A percentile compares a stretch with the other conserved stretches of the same genome.
These are phyloP conservation scores for Tringa solitaria DNA, from an alignment of 2,113 vertebrate species.

Conservation along the genomic window DNA sequence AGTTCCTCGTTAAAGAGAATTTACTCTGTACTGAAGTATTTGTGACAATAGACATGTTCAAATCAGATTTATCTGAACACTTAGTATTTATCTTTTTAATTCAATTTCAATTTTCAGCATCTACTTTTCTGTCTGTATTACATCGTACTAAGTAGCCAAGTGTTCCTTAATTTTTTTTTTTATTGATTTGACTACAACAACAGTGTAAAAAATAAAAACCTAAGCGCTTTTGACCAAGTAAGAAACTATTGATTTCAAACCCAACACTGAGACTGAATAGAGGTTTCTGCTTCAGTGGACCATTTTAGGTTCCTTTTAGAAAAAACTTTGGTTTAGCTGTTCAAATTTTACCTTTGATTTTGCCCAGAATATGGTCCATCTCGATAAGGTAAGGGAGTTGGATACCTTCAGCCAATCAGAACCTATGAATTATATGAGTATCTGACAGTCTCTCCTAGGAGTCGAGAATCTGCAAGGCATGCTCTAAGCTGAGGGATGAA, in stretches of 20 bases:
- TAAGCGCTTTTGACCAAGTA: background rate
- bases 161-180: background rate
- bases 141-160: background rate
- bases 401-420: background rate
- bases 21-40: background rate
- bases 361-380: background rate
- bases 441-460: background rate
- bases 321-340: background rate
- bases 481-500: background rate
- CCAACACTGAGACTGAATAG: background rate
- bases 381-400: background rate
- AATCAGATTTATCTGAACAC: background rate
- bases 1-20: background rate
- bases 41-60: background rate
- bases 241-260: background rate
- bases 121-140: background rate
- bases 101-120: background rate
- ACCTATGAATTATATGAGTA: background rate
- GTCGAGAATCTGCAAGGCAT: background rate
- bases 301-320: background rate
- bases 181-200: background rate
- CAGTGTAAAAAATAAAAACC: background rate
- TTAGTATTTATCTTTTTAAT: background rate
- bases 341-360: background rate
- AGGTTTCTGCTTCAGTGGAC: background rate